phyloP scores from a whole-genome alignment of 2,888 invertebrate species.

The Cepaea hortensis region DNA sequence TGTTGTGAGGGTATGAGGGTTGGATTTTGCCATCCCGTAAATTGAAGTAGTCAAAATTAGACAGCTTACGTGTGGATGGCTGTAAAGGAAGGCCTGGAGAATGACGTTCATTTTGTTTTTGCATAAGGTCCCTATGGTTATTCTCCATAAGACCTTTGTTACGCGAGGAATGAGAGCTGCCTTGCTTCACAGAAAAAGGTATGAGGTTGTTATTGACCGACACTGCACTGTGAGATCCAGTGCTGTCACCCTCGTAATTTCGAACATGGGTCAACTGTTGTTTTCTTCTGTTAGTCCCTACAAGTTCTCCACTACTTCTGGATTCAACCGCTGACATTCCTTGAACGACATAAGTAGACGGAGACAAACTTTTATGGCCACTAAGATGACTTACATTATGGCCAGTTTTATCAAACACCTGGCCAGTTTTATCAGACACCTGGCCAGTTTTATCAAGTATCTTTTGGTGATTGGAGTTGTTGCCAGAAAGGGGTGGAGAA shows the following conservation, averaged over 20 bases:
- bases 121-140: conserved; percentile 10
- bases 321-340: background rate
- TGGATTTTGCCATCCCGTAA: conserved; percentile 36
- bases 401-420: no score
- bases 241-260: background rate
- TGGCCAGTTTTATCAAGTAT: background rate
- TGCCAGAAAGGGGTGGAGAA: no score
- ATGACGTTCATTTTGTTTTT: background rate
- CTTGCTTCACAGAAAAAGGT: background rate
- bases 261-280: conserved; percentile 41
- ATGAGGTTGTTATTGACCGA: background rate
- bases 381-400: background rate
- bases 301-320: background rate
- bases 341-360: background rate
- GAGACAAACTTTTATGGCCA: background rate
- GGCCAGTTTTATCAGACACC: no score
- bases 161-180: background rate
- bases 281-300: conserved; percentile 24
- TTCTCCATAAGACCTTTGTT: background rate
- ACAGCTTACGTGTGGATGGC: conserved; percentile 21
- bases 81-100: background rate
- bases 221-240: background rate
- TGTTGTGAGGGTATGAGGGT: background rate
- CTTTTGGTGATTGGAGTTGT: background rate
- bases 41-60: conserved; percentile 46